Conservation (phyloP, 2,888 invertebrate species). For the Spilosoma lubricipeda region DNA sequence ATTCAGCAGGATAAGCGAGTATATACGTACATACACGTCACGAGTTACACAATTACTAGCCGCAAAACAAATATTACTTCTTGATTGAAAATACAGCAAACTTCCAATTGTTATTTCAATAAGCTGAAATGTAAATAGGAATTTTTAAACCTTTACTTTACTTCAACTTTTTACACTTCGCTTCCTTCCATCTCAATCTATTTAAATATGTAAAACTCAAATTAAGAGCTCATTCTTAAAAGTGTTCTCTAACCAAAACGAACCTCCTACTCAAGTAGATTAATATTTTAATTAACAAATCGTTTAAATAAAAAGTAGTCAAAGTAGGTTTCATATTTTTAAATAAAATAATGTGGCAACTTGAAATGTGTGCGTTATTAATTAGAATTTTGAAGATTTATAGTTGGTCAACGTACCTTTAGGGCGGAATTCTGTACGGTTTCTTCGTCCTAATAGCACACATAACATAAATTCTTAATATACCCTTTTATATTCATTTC, state of each 20-base stretch:
- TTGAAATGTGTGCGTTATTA: background rate
- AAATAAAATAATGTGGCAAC: background rate
- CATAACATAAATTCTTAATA: background rate
- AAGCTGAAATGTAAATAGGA: background rate
- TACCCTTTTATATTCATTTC: background rate
- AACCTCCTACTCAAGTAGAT: background rate
- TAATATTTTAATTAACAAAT: background rate
- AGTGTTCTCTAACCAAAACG: background rate
- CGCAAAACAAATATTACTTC: constrained; percentile 32
- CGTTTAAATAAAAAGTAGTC: background rate
- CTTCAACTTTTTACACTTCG: background rate
- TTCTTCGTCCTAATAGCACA: background rate
- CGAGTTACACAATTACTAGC: constrained; percentile 21
- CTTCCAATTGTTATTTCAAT: constrained; percentile 22
- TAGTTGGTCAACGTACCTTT: background rate
- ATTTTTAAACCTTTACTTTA: background rate
- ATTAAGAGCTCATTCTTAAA: background rate
- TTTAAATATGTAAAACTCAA: background rate
- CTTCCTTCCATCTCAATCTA: background rate
- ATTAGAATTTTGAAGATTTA: background rate
- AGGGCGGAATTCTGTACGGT: background rate
- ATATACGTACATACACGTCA: constrained; percentile 30
- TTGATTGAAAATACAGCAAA: constrained; percentile 24
- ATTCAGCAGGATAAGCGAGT: constrained; percentile 65
- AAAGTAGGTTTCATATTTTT: background rate